Evolutionary conservation across 2,888 invertebrate genomes (phyloP), one percentile per base, ranked within the genome.

Genomic region (Sarcophaga carnaria): DNA sequence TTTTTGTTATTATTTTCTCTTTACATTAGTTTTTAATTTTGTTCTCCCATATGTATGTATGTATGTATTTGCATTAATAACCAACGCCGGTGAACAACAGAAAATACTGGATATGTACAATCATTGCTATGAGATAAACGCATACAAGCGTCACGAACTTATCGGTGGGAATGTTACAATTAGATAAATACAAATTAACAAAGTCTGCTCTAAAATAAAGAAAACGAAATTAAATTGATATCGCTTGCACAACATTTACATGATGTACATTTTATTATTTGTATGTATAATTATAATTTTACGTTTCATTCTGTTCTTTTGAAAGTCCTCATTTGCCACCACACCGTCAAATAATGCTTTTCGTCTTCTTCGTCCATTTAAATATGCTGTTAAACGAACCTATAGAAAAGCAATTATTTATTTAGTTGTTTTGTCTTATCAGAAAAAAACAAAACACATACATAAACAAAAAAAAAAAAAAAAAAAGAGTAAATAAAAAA

Each of bases 371-470:
- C 60, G 62, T 75, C 12, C 66, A 12, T 71, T 77, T 49, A 37
- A 79, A 59, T 76, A 62, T 67, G 63, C 67, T 62, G 70, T 69
- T 37, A 1, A 69, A 64, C 74, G 69, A 83, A 74, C 83, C 37
- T 22, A 64, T 8, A 37, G 4, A 63, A 67, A 74, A 74, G 59
- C 47, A 67, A 54, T 63, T 85, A 74, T 87, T 87, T 87, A 76
- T 82, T 84, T 87, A 87, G 87, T 84, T 87, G 87, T 63, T 71
- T 62, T 71, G 76, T 83, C 81, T 87, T 87, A 87, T 87, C 87
- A 72, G 67, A 72, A 67, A 72, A 54, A 67, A 60, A 80, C 71
- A 64, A 14, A 77, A 77, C 82, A 76, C 70, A 54, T 77, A 8
- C 8, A 67, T 64, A 78, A 78, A 83, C 63, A 74, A 54, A 60